Conservation (phyloP, 2,888 invertebrate genomes). For the Drosophila limbata region DNA sequence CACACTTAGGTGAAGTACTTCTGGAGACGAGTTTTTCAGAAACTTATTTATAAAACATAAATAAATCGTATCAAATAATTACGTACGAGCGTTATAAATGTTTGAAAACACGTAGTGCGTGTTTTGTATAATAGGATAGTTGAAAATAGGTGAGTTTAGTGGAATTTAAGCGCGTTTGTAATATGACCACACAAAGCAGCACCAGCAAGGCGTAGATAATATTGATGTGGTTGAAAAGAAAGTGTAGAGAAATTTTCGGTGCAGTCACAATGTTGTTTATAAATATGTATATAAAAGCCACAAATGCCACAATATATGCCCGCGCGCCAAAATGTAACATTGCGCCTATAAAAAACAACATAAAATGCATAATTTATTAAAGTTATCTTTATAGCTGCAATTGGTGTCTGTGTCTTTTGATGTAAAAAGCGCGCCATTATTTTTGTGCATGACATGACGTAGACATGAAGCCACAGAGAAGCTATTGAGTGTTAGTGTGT, state of each 20-base stretch:
- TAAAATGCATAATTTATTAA: constrained; percentile 29
- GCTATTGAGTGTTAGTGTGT: constrained; percentile 38
- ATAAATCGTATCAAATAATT: constrained; percentile 64
- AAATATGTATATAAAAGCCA: constrained; percentile 37
- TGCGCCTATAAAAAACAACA: constrained; percentile 16
- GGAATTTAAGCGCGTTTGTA: constrained; percentile 65
- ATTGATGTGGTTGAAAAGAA: constrained; percentile 82
- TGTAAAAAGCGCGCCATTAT: constrained; percentile 83
- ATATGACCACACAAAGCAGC: constrained; percentile 62
- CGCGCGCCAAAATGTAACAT: constrained; percentile 39
- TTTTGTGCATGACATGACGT: constrained; percentile 74
- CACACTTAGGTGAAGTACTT: constrained; percentile 61
- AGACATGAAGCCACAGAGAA: constrained; percentile 64
- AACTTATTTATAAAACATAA: constrained; percentile 65
- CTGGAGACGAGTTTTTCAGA: constrained; percentile 73
- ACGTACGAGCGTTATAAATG: constrained; percentile 74
- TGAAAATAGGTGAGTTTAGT: constrained; percentile 80
- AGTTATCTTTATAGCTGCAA: constrained; percentile 42
- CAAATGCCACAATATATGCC: constrained; percentile 35
- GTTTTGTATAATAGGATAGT: constrained; percentile 74
- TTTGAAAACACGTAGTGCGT: constrained; percentile 78
- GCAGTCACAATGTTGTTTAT: constrained; percentile 69
- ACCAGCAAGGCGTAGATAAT: constrained; percentile 71
- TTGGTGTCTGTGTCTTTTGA: constrained; percentile 54
- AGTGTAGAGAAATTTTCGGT: constrained; percentile 84